Evolutionary conservation across 2,888 invertebrate species (phyloP).

Genomic region (Eristalinus sepulchralis): DNA sequence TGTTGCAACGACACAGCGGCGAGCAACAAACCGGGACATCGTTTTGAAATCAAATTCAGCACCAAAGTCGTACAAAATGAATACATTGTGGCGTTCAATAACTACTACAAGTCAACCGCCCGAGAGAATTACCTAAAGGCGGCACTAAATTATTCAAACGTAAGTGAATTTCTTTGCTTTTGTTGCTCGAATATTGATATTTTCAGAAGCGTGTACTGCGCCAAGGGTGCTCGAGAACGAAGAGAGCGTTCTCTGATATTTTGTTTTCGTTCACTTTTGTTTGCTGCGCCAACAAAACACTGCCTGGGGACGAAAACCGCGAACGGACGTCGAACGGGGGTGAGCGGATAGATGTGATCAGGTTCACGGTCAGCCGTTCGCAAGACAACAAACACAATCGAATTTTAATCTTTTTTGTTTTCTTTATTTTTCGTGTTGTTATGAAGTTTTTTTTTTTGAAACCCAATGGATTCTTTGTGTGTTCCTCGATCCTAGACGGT

Average conservation of each 20-base stretch:
- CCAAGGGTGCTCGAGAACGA: slow-evolving; percentile 2
- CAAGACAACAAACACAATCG: neutral
- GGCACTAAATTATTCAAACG: slow-evolving; percentile 83
- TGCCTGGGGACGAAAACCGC: neutral
- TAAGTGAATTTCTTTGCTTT: slow-evolving; percentile 41
- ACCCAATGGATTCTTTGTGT: slow-evolving; percentile 1
- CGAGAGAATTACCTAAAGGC: slow-evolving; percentile 89
- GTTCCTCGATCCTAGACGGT: neutral
- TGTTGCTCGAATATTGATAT: slow-evolving; percentile 16
- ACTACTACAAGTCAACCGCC: slow-evolving; percentile 88
- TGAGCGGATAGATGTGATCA: slow-evolving; percentile 33
- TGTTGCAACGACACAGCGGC: slow-evolving; percentile 54
- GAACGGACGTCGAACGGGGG: neutral
- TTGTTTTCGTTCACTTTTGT: neutral
- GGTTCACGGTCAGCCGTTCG: slow-evolving; percentile 31
- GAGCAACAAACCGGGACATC: slow-evolving; percentile 48
- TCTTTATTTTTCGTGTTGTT: slow-evolving; percentile 6
- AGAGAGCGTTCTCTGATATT: neutral
- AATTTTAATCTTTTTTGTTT: neutral
- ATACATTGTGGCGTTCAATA: slow-evolving; percentile 92
- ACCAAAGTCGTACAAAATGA: slow-evolving; percentile 87
- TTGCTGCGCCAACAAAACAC: slow-evolving; percentile 1
- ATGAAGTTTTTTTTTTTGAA: slow-evolving; percentile 37
- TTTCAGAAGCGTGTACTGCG: slow-evolving; percentile 26
- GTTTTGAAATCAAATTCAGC: slow-evolving; percentile 80